A percentile compares a stretch with the other conserved stretches of the same genome.
Evolutionary conservation across 2,797 vertebrate genomes (phyloP).

Genomic region (Sus cebifrons): DNA sequence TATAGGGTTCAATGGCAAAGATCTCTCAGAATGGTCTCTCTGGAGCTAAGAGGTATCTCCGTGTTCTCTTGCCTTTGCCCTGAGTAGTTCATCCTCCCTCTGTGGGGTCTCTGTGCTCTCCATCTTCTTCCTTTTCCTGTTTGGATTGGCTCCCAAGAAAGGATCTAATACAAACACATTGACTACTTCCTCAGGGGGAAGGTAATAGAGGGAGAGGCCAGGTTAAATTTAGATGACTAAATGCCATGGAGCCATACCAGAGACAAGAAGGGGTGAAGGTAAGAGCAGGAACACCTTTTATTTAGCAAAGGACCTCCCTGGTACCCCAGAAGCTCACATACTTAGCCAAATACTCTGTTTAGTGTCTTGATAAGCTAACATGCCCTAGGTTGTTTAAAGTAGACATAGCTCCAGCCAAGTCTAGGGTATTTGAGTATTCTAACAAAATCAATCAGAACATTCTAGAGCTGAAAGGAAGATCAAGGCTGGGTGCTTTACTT

Average conservation of each 20-base stretch:
- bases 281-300: not conserved
- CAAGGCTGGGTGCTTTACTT: not conserved
- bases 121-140: not conserved
- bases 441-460: not conserved
- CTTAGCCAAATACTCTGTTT: not conserved
- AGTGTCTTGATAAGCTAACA: not conserved
- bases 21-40: not conserved
- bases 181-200: not conserved
- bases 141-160: not conserved
- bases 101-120: not conserved
- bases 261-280: not conserved
- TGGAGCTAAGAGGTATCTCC: not conserved
- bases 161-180: not conserved
- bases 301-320: not conserved
- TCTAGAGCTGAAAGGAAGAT: constrained; percentile 21
- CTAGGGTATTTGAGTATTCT: not conserved
- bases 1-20: not conserved
- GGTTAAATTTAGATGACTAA: not conserved
- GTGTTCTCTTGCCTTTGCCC: not conserved
- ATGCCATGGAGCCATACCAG: not conserved
- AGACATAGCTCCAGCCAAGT: not conserved
- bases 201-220: not conserved
- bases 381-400: not conserved
- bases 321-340: not conserved
- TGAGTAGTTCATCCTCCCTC: not conserved